A percentile compares a stretch with the other conserved stretches of the same genome.
phyloP scores from a whole-genome alignment of 1,140 invertebrate genomes.

The Brachystomella parvula region DNA sequence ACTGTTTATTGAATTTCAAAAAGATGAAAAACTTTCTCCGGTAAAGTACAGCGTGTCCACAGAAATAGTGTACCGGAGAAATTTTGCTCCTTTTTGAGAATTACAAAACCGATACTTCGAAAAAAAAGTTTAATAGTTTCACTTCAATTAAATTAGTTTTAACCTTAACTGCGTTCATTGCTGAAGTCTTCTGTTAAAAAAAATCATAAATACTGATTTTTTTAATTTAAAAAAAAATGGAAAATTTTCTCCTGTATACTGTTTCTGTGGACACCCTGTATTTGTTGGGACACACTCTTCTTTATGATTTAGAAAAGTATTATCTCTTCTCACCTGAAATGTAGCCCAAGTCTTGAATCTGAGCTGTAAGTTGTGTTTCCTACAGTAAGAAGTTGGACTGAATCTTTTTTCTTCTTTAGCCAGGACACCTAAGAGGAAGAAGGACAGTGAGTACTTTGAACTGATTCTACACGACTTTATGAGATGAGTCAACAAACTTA shows the following conservation, averaged over 20 bases:
- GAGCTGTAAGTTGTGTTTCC: conserved; percentile 50
- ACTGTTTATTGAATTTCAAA: too few species aligned
- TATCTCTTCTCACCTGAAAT: conserved; percentile 34
- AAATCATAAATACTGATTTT: neutral
- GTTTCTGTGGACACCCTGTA: neutral
- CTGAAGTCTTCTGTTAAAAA: neutral
- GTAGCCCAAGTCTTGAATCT: conserved; percentile 45
- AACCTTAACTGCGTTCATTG: neutral
- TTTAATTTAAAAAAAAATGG: conserved; percentile 5
- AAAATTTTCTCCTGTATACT: too few species aligned
- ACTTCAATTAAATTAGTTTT: neutral
- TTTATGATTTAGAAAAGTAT: conserved; percentile 1
- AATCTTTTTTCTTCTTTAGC: conserved; percentile 46
- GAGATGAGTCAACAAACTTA: too few species aligned
- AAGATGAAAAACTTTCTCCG: too few species aligned
- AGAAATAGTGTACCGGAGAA: too few species aligned
- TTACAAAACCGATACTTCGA: too few species aligned
- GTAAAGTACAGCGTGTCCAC: too few species aligned
- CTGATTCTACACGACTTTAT: too few species aligned
- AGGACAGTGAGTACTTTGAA: too few species aligned
- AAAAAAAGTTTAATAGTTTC: too few species aligned
- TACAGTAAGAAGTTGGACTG: conserved; percentile 49
- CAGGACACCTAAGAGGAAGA: conserved; percentile 48
- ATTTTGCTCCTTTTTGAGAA: too few species aligned
- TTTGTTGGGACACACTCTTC: neutral